These are phyloP conservation scores for Balanococcus diminutus DNA, from an alignment of 2,888 invertebrate genomes.

Conservation along the genomic window DNA sequence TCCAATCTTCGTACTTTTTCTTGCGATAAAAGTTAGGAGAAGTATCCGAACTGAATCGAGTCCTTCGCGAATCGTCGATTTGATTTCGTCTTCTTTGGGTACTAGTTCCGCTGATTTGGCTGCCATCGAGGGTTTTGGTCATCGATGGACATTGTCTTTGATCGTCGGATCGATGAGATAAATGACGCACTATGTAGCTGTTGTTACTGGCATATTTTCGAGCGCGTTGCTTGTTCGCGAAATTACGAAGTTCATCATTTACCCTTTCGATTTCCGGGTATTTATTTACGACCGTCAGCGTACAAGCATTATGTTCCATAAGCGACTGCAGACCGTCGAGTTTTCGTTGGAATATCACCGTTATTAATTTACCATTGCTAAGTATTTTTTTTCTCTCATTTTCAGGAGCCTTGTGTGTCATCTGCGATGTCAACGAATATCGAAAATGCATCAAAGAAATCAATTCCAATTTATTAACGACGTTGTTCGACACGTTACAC, in stretches of 20 bases:
- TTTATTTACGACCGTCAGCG: slow-evolving; percentile 28
- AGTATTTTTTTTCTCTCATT: slow-evolving; percentile 56
- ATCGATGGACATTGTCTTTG: not conserved
- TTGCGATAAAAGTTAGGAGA: not conserved
- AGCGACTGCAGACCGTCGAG: not conserved
- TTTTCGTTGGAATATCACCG: not conserved
- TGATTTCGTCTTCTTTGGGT: not conserved
- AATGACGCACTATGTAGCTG: not conserved
- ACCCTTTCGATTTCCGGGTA: slow-evolving; percentile 36
- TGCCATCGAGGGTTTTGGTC: not conserved
- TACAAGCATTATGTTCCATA: slow-evolving; percentile 36
- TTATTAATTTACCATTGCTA: not conserved
- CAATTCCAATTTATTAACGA: slow-evolving; percentile 77
- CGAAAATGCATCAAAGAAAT: slow-evolving; percentile 84
- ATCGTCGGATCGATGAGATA: not conserved
- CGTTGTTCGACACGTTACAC: slow-evolving; percentile 93
- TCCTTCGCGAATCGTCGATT: not conserved
- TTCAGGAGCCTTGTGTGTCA: slow-evolving; percentile 93
- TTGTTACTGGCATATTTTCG: not conserved
- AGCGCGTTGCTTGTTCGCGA: slow-evolving; percentile 11
- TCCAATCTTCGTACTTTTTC: slow-evolving; percentile 15
- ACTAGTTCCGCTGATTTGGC: not conserved
- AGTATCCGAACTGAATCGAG: not conserved
- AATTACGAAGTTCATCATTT: slow-evolving; percentile 43
- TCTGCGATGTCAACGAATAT: slow-evolving; percentile 98